phyloP scores from a whole-genome alignment of 1,140 invertebrate genomes.

The Philopotamus ludificatus region DNA sequence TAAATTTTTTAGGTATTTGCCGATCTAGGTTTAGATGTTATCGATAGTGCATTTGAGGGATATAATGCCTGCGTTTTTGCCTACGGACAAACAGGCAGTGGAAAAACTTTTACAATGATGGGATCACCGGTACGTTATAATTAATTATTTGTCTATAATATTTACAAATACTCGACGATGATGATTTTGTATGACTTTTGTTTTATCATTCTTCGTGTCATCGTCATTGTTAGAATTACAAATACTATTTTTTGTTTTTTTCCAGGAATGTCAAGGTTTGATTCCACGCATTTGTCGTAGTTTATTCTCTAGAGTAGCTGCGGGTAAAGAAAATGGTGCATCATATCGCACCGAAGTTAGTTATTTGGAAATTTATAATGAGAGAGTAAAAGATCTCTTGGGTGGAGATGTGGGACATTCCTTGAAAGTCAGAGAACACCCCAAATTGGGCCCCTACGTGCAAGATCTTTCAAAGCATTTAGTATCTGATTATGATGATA shows the following conservation, averaged over 20 bases:
- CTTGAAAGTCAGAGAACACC: slow-evolving; percentile 88
- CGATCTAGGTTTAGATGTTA: slow-evolving; percentile 84
- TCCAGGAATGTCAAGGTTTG: slow-evolving; percentile 75
- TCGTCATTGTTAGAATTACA: too few relatives aligned
- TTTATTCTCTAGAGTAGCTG: slow-evolving; percentile 71
- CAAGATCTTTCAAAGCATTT: slow-evolving; percentile 84
- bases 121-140: slow-evolving; percentile 66
- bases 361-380: slow-evolving; percentile 92
- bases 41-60: slow-evolving; percentile 92
- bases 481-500: slow-evolving; percentile 83
- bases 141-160: too few relatives aligned
- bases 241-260: not conserved
- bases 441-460: slow-evolving; percentile 88
- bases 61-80: slow-evolving; percentile 98
- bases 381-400: slow-evolving; percentile 83
- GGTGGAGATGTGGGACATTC: slow-evolving; percentile 67
- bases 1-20: slow-evolving; percentile 68
- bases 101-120: slow-evolving; percentile 99
- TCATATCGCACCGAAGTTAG: slow-evolving; percentile 82
- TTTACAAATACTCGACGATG: too few relatives aligned
- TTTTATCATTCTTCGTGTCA: too few relatives aligned
- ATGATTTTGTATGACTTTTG: too few relatives aligned
- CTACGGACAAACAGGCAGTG: slow-evolving; percentile 92
- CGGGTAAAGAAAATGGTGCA: slow-evolving; percentile 76
- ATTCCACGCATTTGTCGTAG: slow-evolving; percentile 86